Evolutionary conservation across 2,888 invertebrate genomes (phyloP).

Genomic region (Antheraea assamensis): DNA sequence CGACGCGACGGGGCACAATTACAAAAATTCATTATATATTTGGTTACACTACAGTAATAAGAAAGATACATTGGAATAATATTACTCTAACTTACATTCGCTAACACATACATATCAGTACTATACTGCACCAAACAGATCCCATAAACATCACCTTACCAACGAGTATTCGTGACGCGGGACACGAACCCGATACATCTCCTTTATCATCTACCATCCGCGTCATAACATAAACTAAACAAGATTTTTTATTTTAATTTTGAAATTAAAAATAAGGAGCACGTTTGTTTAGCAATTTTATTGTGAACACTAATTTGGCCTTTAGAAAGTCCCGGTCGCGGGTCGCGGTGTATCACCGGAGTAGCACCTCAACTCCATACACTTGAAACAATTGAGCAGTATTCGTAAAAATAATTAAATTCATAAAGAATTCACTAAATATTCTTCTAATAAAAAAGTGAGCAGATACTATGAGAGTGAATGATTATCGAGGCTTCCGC

Average conservation of each 20-base stretch:
- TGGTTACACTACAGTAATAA: slow-evolving; percentile 45
- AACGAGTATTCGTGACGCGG: not conserved
- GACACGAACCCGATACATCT: not conserved
- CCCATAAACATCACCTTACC: not conserved
- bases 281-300: not conserved
- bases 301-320: not conserved
- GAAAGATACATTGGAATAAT: slow-evolving; percentile 39
- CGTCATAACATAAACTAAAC: not conserved
- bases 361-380: slow-evolving; percentile 31
- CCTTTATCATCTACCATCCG: not conserved
- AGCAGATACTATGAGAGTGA: slow-evolving; percentile 41
- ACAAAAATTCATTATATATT: slow-evolving; percentile 28
- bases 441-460: slow-evolving; percentile 51
- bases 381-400: slow-evolving; percentile 47
- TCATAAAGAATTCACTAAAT: slow-evolving; percentile 29
- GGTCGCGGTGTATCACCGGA: slow-evolving; percentile 23
- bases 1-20: slow-evolving; percentile 6
- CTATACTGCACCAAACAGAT: slow-evolving; percentile 9
- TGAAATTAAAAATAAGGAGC: not conserved
- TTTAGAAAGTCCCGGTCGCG: not conserved
- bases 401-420: slow-evolving; percentile 35
- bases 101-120: slow-evolving; percentile 31
- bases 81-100: slow-evolving; percentile 32
- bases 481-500: not conserved
- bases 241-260: not conserved